Conservation (phyloP, 2,797 vertebrate species). For the Enteromius fasciolatus region DNA sequence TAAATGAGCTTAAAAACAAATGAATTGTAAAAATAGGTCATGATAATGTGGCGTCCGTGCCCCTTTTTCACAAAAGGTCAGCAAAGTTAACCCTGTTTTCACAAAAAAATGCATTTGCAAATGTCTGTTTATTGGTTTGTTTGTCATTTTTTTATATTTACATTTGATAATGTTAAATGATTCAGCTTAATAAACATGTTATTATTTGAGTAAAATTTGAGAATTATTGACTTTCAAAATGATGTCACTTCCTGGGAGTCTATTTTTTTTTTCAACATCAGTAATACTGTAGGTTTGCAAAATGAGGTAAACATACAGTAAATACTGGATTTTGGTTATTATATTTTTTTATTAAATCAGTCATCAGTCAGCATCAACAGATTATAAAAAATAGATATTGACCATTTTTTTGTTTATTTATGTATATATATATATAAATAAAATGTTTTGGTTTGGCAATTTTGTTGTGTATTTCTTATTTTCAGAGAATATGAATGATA, state of each 20-base stretch:
- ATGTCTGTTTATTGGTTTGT: background rate
- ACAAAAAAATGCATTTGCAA: too few relatives aligned
- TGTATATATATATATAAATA: too few relatives aligned
- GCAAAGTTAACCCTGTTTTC: background rate
- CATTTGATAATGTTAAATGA: background rate
- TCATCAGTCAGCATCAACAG: background rate
- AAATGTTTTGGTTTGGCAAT: background rate
- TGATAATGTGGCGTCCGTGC: background rate
- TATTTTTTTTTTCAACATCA: too few relatives aligned
- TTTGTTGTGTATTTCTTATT: background rate
- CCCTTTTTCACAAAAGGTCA: constrained; percentile 6
- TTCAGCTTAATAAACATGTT: background rate
- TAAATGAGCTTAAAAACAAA: background rate
- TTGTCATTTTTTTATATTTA: background rate
- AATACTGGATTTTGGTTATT: background rate
- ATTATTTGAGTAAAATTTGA: background rate
- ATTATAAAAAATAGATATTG: too few relatives aligned
- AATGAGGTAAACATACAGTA: background rate
- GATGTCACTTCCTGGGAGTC: background rate
- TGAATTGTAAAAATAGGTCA: background rate
- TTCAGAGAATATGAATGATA: too few relatives aligned
- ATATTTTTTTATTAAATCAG: background rate
- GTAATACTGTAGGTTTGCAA: background rate
- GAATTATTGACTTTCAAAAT: background rate
- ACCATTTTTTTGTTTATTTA: too few relatives aligned